These are phyloP conservation scores for Eutolmus rufibarbis DNA, from an alignment of 2,888 invertebrate species.

Conservation along the genomic window DNA sequence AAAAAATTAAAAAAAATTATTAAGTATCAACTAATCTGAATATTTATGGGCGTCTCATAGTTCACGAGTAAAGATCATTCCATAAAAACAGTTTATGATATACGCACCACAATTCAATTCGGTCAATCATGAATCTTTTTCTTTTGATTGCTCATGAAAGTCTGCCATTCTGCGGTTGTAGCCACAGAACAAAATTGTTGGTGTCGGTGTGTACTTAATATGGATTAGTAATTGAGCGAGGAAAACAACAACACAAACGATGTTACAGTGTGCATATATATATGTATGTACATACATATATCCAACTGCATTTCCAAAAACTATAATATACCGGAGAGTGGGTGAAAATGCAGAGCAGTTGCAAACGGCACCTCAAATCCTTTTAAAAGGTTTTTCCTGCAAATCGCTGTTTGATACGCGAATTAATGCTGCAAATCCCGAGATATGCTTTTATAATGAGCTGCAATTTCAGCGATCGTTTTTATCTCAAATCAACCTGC, in stretches of 20 bases:
- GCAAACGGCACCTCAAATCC: neutral
- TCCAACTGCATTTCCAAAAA: neutral
- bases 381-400: neutral
- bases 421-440: constrained; percentile 8
- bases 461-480: constrained; percentile 7
- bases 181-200: neutral
- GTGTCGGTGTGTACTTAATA: neutral
- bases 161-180: neutral
- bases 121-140: neutral
- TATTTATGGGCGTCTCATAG: too few species aligned
- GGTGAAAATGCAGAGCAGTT: neutral
- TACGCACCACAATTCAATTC: neutral
- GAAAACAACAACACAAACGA: neutral
- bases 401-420: neutral
- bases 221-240: neutral
- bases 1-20: too few species aligned
- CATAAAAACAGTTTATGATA: too few species aligned
- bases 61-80: too few species aligned
- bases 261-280: neutral
- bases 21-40: too few species aligned
- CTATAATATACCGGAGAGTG: neutral
- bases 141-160: neutral
- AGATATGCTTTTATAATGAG: constrained; percentile 24
- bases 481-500: constrained; percentile 3
- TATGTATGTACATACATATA: neutral